These are phyloP conservation scores for Chionomys nivalis DNA, from an alignment of 2,113 vertebrate species.

Conservation along the genomic window DNA sequence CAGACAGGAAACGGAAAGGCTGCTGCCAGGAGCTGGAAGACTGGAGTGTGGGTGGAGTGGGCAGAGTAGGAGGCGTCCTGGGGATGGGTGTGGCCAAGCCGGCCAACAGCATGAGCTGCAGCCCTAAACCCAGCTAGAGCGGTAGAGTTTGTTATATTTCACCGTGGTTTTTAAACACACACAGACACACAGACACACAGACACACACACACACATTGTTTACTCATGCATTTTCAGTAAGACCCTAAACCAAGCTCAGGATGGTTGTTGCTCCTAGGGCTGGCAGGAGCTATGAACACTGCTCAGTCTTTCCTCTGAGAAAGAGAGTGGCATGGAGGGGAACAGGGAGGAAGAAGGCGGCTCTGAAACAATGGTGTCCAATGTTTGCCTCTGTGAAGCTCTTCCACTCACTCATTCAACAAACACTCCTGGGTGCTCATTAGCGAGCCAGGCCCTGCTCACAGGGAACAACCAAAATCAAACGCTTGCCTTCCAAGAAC, in stretches of 20 bases:
- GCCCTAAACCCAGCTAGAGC: neutral
- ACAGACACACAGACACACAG: neutral
- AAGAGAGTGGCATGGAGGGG: neutral
- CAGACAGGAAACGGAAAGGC: rapidly evolving
- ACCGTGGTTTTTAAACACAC: neutral
- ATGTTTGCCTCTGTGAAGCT: neutral
- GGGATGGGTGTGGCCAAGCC: rapidly evolving
- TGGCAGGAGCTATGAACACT: neutral
- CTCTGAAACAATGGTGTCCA: neutral
- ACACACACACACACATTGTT: neutral
- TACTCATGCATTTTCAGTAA: neutral
- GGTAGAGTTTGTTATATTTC: neutral
- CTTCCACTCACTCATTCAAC: neutral
- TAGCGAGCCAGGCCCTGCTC: neutral
- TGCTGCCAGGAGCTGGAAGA: neutral
- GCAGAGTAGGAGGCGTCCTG: neutral
- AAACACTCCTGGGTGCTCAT: neutral
- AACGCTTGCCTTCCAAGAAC: neutral
- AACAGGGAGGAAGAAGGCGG: neutral
- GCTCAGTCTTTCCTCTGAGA: rapidly evolving
- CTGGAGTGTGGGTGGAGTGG: neutral
- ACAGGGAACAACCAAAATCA: neutral
- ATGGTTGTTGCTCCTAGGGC: neutral
- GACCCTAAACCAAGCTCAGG: neutral
- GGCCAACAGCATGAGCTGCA: rapidly evolving